These are phyloP conservation scores for Gallinago solitaria DNA, from an alignment of 2,797 vertebrate species.

Conservation along the genomic window DNA sequence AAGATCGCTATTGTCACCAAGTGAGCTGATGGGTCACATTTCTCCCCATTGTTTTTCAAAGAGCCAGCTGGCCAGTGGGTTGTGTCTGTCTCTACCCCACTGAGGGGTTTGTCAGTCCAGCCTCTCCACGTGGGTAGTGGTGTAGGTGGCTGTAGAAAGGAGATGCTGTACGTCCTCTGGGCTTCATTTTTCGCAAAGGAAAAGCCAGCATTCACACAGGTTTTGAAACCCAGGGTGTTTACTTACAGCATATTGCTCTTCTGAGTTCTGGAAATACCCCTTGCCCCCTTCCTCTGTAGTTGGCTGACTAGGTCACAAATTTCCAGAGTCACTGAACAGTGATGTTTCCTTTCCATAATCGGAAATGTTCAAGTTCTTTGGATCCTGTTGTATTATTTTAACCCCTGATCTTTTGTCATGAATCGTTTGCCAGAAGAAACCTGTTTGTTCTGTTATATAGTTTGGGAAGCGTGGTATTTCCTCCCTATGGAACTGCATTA, in stretches of 20 bases:
- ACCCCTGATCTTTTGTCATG: conserved; percentile 46
- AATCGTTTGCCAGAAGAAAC: conserved; percentile 27
- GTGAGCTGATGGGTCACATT: conserved; percentile 73
- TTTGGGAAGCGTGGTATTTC: conserved; percentile 16
- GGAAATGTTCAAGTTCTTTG: neutral
- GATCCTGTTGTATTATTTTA: conserved; percentile 24
- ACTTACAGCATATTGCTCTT: neutral
- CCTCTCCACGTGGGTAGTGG: neutral
- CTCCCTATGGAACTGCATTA: neutral
- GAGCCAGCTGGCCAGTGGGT: neutral
- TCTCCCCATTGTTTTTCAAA: neutral
- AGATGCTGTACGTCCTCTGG: neutral
- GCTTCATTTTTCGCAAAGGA: neutral
- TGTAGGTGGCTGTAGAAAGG: neutral
- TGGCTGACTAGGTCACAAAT: neutral
- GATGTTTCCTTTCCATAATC: conserved; percentile 37
- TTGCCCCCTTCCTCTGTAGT: neutral
- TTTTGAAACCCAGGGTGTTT: neutral
- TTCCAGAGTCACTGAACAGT: neutral
- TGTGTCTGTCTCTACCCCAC: neutral
- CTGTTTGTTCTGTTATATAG: conserved; percentile 10
- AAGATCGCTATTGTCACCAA: conserved; percentile 93
- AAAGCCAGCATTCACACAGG: neutral
- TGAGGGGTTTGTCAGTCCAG: neutral
- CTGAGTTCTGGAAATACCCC: neutral